Evolutionary conservation across 2,888 invertebrate species (phyloP).

Genomic region (Syrphus vitripennis): DNA sequence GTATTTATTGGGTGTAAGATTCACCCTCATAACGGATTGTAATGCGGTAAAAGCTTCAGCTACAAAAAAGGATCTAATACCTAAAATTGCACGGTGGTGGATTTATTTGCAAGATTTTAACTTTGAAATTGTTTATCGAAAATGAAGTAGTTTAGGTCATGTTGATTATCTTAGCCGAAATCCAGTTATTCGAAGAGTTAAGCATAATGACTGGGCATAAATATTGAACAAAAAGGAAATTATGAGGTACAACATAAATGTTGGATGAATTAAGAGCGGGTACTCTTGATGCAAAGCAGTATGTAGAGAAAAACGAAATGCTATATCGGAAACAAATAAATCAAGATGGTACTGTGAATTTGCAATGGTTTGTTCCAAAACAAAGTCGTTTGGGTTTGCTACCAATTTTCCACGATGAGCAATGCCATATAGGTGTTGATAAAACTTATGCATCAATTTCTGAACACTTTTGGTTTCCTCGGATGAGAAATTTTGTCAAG

Average conservation of each 20-base stretch:
- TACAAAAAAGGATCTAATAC: conserved; percentile 32
- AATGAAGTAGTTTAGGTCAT: conserved; percentile 22
- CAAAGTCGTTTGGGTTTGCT: neutral
- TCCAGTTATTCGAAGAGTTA: no score
- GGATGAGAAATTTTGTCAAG: conserved; percentile 6
- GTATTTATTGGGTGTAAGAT: no score
- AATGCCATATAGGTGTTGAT: neutral
- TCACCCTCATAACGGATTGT: conserved; percentile 13
- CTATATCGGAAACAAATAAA: neutral
- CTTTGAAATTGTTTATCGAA: conserved; percentile 37
- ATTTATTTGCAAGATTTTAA: conserved; percentile 38
- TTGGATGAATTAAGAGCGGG: conserved; percentile 1
- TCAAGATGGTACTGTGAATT: neutral
- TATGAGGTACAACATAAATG: conserved; percentile 4
- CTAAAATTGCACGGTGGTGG: conserved; percentile 40
- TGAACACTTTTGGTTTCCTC: neutral
- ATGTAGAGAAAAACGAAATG: no score
- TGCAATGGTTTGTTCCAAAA: conserved; percentile 20
- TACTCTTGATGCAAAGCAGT: neutral
- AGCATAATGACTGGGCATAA: conserved; percentile 17
- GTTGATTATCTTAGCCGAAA: conserved; percentile 18
- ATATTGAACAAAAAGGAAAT: conserved; percentile 30
- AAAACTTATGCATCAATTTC: no score
- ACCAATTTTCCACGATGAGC: conserved; percentile 21
- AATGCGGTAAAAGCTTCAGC: conserved; percentile 35